A percentile compares a stretch with the other conserved stretches of the same genome.
Evolutionary conservation across 2,797 vertebrate genomes (phyloP).

Genomic region (Amblyopsis hoosieri): DNA sequence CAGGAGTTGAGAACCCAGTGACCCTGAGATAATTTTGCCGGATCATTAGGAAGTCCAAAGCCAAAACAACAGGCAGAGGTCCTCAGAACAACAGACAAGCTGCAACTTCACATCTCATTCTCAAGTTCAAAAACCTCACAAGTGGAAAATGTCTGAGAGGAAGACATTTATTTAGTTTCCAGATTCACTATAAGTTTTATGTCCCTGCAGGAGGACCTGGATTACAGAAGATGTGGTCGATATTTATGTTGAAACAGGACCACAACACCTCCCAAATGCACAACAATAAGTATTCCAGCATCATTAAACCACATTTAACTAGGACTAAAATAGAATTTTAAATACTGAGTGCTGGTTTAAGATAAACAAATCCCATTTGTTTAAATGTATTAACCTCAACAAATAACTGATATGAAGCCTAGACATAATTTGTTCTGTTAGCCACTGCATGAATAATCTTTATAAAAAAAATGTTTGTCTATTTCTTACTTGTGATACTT

Average conservation of each 20-base stretch:
- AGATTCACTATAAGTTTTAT: neutral
- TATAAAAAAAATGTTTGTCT: too few relatives aligned
- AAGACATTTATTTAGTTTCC: neutral
- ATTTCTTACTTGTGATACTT: conserved; percentile 17
- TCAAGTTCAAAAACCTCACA: neutral
- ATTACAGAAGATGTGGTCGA: neutral
- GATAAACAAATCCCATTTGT: neutral
- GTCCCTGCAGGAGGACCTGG: neutral
- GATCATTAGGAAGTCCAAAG: neutral
- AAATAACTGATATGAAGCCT: neutral
- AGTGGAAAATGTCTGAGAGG: neutral
- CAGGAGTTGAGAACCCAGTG: neutral
- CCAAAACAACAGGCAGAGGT: neutral
- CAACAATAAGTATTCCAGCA: neutral
- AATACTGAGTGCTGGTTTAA: neutral
- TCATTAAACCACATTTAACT: neutral
- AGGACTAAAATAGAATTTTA: neutral
- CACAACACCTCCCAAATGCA: neutral
- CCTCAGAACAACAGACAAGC: neutral
- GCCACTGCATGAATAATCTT: conserved; percentile 5
- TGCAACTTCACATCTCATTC: neutral
- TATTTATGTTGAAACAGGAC: neutral
- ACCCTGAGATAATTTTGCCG: neutral
- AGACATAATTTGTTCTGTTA: conserved; percentile 9
- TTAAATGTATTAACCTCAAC: too few relatives aligned